These are phyloP conservation scores for Ceyx cyanopectus DNA, from an alignment of 2,113 vertebrate genomes.

Conservation along the genomic window DNA sequence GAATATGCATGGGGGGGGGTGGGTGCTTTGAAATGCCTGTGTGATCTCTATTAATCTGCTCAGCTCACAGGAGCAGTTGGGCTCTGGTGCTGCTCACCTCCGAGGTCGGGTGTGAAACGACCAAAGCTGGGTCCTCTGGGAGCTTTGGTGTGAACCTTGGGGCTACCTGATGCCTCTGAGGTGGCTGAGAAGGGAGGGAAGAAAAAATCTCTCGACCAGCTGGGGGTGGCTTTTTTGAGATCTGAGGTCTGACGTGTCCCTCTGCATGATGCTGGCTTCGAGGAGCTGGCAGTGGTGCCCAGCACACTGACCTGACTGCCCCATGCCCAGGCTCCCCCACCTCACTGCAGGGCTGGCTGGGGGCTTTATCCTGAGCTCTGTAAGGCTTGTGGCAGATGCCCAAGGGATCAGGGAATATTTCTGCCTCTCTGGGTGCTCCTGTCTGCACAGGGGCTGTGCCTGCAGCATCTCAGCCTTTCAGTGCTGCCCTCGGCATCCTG, in stretches of 20 bases:
- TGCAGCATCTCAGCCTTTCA: no score
- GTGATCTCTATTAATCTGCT: not conserved
- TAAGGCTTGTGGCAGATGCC: rapidly evolving
- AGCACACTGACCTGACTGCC: rapidly evolving
- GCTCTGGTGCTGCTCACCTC: not conserved
- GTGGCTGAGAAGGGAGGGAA: rapidly evolving
- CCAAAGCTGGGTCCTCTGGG: not conserved
- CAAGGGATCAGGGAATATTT: not conserved
- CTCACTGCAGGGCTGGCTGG: not conserved
- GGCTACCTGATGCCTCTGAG: not conserved
- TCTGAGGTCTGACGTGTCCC: rapidly evolving
- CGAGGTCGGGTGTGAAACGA: not conserved
- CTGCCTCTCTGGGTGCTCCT: no score
- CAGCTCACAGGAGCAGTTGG: not conserved
- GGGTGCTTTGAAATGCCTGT: not conserved
- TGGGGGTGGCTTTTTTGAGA: rapidly evolving
- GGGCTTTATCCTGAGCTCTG: not conserved
- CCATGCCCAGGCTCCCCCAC: rapidly evolving
- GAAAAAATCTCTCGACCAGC: not conserved
- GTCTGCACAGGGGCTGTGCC: no score
- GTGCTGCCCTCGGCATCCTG: no score
- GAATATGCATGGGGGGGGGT: not conserved
- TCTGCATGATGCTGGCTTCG: rapidly evolving
- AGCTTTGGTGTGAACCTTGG: rapidly evolving
- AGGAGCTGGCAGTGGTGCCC: rapidly evolving